Evolutionary conservation across 2,888 invertebrate species (phyloP).

Genomic region (Aphodius sticticus): DNA sequence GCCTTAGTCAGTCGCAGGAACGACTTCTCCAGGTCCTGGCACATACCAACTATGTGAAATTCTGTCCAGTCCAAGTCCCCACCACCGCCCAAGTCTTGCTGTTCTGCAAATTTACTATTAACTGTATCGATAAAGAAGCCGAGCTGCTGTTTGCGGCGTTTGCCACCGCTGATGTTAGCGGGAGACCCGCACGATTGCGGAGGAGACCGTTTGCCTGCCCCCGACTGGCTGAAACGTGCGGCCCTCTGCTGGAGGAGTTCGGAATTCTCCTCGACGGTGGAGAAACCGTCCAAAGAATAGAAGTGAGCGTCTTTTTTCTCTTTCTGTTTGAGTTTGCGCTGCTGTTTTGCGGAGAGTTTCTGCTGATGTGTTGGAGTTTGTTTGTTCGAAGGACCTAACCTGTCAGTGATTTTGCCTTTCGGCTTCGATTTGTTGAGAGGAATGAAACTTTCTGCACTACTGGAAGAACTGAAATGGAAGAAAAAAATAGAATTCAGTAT

Average conservation of each 20-base stretch:
- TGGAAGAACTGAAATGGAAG: conserved; percentile 39
- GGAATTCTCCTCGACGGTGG: conserved; percentile 73
- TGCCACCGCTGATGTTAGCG: conserved; percentile 25
- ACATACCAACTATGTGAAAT: conserved; percentile 93
- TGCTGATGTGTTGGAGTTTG: conserved; percentile 42
- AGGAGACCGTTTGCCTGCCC: conserved; percentile 47
- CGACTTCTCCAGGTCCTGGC: conserved; percentile 93
- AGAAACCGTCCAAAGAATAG: conserved; percentile 60
- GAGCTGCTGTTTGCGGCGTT: conserved; percentile 37
- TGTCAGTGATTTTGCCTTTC: conserved; percentile 66
- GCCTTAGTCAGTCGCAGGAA: conserved; percentile 96
- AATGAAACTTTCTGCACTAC: conserved; percentile 55
- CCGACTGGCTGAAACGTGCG: conserved; percentile 76
- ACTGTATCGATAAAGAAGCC: conserved; percentile 45
- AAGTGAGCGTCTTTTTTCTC: conserved; percentile 58
- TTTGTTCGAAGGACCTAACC: conserved; percentile 62
- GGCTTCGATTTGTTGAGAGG: conserved; percentile 50
- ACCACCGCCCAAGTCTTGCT: conserved; percentile 61
- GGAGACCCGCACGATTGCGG: conserved; percentile 24
- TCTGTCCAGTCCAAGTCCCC: conserved; percentile 85
- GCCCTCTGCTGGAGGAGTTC: conserved; percentile 88
- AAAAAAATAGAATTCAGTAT: not conserved
- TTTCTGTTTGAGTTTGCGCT: conserved; percentile 64
- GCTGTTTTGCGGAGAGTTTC: conserved; percentile 54
- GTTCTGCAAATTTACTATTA: conserved; percentile 58